phyloP scores from a whole-genome alignment of 2,113 vertebrate genomes.

The Serilophus lunatus region DNA sequence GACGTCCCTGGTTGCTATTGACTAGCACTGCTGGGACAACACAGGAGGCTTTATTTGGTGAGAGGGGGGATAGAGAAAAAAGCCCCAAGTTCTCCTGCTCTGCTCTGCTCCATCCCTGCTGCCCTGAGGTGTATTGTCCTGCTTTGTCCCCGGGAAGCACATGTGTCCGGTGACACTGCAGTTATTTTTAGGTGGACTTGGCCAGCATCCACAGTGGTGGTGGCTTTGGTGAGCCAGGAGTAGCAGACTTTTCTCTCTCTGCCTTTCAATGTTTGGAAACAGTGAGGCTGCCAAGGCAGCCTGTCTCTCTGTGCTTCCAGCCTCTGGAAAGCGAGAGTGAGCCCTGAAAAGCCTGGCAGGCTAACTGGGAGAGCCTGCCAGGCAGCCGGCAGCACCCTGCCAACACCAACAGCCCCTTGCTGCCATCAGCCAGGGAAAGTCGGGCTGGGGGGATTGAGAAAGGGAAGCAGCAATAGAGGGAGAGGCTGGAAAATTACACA shows the following conservation, averaged over 20 bases:
- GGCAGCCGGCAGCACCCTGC: constrained; percentile 9
- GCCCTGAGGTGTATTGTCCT: not conserved
- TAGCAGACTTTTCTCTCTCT: constrained; percentile 60
- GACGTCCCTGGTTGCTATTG: not conserved
- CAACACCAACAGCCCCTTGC: not conserved
- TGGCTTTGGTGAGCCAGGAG: constrained; percentile 34
- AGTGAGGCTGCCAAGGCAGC: constrained; percentile 64
- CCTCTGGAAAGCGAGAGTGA: constrained; percentile 49
- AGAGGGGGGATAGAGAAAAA: not conserved
- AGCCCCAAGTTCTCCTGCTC: not conserved
- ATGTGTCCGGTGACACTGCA: not conserved
- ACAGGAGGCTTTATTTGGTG: not conserved
- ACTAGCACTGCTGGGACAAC: not conserved
- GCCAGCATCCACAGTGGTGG: not conserved
- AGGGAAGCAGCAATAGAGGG: not conserved
- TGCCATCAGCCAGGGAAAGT: not conserved
- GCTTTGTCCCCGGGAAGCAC: not conserved
- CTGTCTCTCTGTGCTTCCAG: constrained; percentile 51
- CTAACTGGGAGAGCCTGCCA: not conserved
- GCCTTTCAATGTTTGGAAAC: constrained; percentile 68
- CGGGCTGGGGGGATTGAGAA: not conserved
- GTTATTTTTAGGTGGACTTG: constrained; percentile 59
- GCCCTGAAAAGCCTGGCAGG: constrained; percentile 59
- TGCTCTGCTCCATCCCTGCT: not conserved
- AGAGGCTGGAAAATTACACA: constrained; percentile 1